A percentile compares a stretch with the other conserved stretches of the same genome.
Evolutionary conservation across 1,140 invertebrate genomes (phyloP).

Genomic region (Philaenus spumarius): DNA sequence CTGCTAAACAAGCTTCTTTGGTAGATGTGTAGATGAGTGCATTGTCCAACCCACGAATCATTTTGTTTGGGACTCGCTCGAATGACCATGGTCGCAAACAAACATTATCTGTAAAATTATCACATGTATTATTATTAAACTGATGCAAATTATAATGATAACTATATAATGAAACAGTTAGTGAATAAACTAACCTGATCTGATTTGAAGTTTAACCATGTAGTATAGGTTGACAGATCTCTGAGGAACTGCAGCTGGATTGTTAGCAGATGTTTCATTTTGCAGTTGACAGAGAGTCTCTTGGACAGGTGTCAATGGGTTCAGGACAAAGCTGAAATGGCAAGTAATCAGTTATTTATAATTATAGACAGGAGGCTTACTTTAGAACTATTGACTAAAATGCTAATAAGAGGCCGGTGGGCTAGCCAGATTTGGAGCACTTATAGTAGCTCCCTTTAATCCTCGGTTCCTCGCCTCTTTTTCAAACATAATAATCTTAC

Average conservation of each 20-base stretch:
- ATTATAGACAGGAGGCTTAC: too few relatives aligned
- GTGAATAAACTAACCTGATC: constrained; percentile 54
- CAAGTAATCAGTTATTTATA: too few relatives aligned
- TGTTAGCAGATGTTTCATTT: constrained; percentile 84
- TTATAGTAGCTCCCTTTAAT: too few relatives aligned
- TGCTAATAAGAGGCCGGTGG: too few relatives aligned
- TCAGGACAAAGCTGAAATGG: constrained; percentile 78
- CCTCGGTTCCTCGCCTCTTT: too few relatives aligned
- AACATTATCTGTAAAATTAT: constrained; percentile 63
- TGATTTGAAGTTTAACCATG: constrained; percentile 87
- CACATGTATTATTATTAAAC: neutral
- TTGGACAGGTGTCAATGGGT: constrained; percentile 83
- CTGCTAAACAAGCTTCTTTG: constrained; percentile 86
- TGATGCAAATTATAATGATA: neutral
- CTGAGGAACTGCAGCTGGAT: constrained; percentile 72
- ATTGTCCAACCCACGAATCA: constrained; percentile 82
- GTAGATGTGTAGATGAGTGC: constrained; percentile 88
- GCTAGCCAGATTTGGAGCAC: too few relatives aligned
- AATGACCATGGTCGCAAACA: constrained; percentile 88
- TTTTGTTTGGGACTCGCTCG: constrained; percentile 86
- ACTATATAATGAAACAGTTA: neutral
- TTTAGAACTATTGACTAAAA: too few relatives aligned
- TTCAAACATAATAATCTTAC: too few relatives aligned
- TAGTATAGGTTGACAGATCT: constrained; percentile 88
- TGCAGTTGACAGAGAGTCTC: constrained; percentile 88